Percentiles rank a stretch among this genome's conserved stretches.
Evolutionary conservation across 2,113 vertebrate genomes (phyloP).

Genomic region (Bolborhynchus lineola): DNA sequence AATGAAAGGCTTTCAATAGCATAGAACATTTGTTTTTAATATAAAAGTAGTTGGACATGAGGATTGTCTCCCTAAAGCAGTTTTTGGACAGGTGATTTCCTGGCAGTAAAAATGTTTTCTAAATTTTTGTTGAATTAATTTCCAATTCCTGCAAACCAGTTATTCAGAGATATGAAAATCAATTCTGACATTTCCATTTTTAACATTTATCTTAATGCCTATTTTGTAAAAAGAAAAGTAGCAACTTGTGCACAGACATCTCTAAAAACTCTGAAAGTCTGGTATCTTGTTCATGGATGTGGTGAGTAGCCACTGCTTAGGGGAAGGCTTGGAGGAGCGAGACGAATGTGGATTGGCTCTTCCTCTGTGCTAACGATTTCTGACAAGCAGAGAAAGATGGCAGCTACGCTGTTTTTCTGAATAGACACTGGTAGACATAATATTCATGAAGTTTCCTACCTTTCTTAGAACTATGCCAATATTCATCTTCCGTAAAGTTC

Average conservation of each 20-base stretch:
- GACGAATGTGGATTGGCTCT: neutral
- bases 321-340: neutral
- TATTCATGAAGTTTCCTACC: neutral
- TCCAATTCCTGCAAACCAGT: conserved; percentile 40
- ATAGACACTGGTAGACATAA: neutral
- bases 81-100: conserved; percentile 66
- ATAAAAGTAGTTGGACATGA: conserved; percentile 55
- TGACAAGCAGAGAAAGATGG: neutral
- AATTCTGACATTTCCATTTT: conserved; percentile 36
- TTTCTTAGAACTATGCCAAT: neutral
- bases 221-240: conserved; percentile 16
- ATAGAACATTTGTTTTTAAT: conserved; percentile 77
- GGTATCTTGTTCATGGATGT: neutral
- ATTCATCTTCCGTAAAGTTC: neutral
- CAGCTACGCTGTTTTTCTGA: accelerated
- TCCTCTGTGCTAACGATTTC: neutral
- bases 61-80: conserved; percentile 52
- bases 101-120: conserved; percentile 63
- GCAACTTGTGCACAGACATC: neutral
- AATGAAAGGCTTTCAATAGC: conserved; percentile 69
- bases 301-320: neutral
- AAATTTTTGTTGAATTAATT: conserved; percentile 58
- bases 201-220: conserved; percentile 18
- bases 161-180: conserved; percentile 37
- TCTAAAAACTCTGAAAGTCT: neutral